Conservation (phyloP, 2,113 vertebrate species). For the Plestiodon gilberti region DNA sequence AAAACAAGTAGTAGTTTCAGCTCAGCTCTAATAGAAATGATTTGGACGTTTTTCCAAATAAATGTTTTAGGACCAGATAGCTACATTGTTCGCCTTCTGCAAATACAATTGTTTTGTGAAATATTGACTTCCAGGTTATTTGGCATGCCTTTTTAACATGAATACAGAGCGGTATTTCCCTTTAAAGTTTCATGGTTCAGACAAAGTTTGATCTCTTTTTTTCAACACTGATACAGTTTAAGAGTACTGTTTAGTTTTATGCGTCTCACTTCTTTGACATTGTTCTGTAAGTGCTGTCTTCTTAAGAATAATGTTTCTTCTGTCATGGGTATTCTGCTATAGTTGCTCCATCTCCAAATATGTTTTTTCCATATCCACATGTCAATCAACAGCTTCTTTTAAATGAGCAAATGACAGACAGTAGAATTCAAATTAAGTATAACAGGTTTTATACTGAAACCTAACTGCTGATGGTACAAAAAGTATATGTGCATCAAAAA, state of each 20-base stretch:
- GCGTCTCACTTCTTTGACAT: constrained; percentile 64
- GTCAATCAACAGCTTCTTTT: constrained; percentile 66
- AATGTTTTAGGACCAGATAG: not conserved
- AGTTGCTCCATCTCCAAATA: constrained; percentile 60
- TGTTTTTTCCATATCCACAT: constrained; percentile 68
- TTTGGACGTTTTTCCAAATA: not conserved
- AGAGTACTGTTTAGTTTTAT: constrained; percentile 62
- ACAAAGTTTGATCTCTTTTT: constrained; percentile 60
- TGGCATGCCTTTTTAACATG: constrained; percentile 54
- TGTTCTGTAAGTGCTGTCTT: constrained; percentile 68
- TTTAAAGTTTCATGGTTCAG: constrained; percentile 59
- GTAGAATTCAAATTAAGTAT: constrained; percentile 54
- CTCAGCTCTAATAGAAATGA: not conserved
- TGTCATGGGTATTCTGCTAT: constrained; percentile 58
- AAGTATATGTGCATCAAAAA: constrained; percentile 18
- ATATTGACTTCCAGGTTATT: constrained; percentile 52
- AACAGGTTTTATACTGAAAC: constrained; percentile 41
- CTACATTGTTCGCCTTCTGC: constrained; percentile 41
- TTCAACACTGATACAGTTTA: constrained; percentile 45
- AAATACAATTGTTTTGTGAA: constrained; percentile 47
- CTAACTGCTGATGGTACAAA: constrained; percentile 35
- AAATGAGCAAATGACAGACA: constrained; percentile 56
- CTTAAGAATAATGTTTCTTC: constrained; percentile 58
- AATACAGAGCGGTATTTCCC: constrained; percentile 43
- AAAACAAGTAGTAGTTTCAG: not conserved